phyloP scores from a whole-genome alignment of 2,797 vertebrate genomes.

The Acipenser ruthenus region DNA sequence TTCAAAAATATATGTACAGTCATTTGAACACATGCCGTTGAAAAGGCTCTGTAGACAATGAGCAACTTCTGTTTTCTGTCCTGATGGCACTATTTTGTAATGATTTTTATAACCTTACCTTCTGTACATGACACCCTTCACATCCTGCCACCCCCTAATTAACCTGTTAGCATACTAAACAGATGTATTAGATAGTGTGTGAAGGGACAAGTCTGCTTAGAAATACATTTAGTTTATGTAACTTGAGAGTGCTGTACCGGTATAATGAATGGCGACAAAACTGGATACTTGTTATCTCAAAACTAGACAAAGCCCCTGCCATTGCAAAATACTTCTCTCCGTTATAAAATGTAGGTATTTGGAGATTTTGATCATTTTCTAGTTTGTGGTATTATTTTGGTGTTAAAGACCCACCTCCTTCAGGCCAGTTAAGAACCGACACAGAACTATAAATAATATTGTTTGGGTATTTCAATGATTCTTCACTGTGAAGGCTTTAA shows the following conservation, averaged over 20 bases:
- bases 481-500: too few species aligned
- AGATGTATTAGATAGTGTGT: constrained; percentile 11
- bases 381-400: too few species aligned
- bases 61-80: constrained; percentile 38
- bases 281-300: too few species aligned
- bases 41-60: constrained; percentile 45
- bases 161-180: constrained; percentile 7
- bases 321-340: too few species aligned
- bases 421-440: too few species aligned
- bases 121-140: constrained; percentile 22
- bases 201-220: constrained; percentile 7
- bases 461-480: too few species aligned
- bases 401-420: too few species aligned
- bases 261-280: constrained; percentile 4
- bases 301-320: too few species aligned
- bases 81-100: constrained; percentile 26
- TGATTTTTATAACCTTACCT: constrained; percentile 29
- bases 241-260: constrained; percentile 19
- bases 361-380: too few species aligned
- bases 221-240: constrained; percentile 2
- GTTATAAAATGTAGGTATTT: too few species aligned
- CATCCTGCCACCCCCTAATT: constrained; percentile 18
- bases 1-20: constrained; percentile 40
- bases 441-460: too few species aligned
- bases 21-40: constrained; percentile 47